Evolutionary conservation across 2,113 vertebrate genomes (phyloP).

Genomic region (Numida meleagris): DNA sequence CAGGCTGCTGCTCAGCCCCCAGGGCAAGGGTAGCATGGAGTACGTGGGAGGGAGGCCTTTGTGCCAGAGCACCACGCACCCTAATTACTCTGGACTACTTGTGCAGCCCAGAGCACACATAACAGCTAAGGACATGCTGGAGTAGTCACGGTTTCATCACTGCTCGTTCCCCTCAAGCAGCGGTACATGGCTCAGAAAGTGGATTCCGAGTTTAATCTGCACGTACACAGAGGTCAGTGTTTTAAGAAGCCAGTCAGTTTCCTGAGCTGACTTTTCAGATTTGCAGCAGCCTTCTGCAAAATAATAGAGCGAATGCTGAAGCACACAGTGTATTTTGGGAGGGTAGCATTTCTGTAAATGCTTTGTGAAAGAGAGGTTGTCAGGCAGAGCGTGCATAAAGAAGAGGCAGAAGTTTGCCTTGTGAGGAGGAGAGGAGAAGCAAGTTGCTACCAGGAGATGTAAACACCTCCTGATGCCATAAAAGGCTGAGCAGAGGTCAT

Average conservation of each 20-base stretch:
- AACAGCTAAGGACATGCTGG: neutral
- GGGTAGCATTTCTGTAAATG: neutral
- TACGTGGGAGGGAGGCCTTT: neutral
- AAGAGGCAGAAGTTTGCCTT: neutral
- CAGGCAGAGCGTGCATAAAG: neutral
- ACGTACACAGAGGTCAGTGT: neutral
- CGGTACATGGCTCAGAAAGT: neutral
- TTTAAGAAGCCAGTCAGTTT: neutral
- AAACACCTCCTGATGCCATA: neutral
- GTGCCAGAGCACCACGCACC: neutral
- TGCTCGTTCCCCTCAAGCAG: neutral
- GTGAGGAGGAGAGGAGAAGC: neutral
- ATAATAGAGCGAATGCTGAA: neutral
- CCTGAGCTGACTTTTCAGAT: neutral
- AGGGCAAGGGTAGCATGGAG: neutral
- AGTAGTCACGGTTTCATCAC: neutral
- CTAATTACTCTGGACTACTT: neutral
- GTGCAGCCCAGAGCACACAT: neutral
- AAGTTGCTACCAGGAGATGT: neutral
- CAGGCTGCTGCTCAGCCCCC: neutral
- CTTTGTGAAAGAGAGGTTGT: neutral
- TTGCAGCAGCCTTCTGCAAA: neutral
- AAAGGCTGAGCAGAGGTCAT: neutral
- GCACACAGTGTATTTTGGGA: neutral
- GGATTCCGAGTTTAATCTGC: neutral